Base-by-base conservation (phyloP, 2,888 invertebrate species). In the Oscheius myriophilus region DNA sequence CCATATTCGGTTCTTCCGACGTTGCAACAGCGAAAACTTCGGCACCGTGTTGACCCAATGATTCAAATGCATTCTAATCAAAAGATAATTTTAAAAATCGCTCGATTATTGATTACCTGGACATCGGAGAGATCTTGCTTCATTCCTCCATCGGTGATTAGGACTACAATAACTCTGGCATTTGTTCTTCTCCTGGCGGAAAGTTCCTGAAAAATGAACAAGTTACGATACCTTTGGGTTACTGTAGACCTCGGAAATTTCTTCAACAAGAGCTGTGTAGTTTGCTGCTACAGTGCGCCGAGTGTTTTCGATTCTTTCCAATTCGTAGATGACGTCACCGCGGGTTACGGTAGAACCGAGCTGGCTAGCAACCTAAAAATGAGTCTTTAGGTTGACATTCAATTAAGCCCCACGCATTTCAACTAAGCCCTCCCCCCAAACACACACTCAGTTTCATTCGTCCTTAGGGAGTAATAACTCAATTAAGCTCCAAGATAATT, bases 11-110 rank as follows among this genome's bases (percentile, higher is more conserved):
- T 11, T 49, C 49, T 14, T 61, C 46, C 1, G 46, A 18, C 0
- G 51, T 21, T n/a, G 49, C 51, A 16, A 61, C 61, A 25, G 61
- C 61, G 33, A 61, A 61, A 26, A 61, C 61, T 51, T 61, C 61
- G 0, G 61, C 26, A 9, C 46, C 61, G 16, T 23, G 18, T 25
- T 45, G 58, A 33, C 43, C 42, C 1, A 58, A 25, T 23, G 45
- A 43, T 42, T 58, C 58, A 23, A 58, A 58, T 11, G 49, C 23
- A 11, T 16, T 49, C 49, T 49, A 23, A 2, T 11, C 16, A 18
- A 1, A 16, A 6, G 18, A 49, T 6, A 18, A 46, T 57, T 23
- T 21, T 33, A 33, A 33, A 3, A 33, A 33, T 33, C 33, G 9
- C 3, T 33, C 33, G 33, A 33, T 33, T 6, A 33, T 33, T 9